Base-by-base conservation (phyloP, 2,113 vertebrate species). In the Pelecanus crispus region DNA sequence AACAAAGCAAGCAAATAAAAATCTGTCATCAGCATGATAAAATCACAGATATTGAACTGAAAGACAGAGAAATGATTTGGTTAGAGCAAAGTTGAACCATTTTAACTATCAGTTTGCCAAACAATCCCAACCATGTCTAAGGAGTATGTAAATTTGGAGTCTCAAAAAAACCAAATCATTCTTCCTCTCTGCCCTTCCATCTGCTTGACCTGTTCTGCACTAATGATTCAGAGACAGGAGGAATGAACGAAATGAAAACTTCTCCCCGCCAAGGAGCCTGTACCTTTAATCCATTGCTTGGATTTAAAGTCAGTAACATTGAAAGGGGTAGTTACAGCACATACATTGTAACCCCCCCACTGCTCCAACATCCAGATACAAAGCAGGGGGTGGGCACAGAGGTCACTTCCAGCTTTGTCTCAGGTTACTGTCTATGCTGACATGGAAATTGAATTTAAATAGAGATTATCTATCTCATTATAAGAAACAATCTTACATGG, bases 311-410 rank as follows among this genome's bases (percentile, higher is more conserved):
- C 86, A 74, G 42, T 20, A 90, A 91, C 79, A 52, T 71, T 70
- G 87, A 89, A 52, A 11, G 2, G 68, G 94, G 89, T 81, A 95
- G 95, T 96, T 92, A 96, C 1, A 81, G 66, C 81, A 65, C 81
- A 62, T 78, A 66, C 32, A 56, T 49, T 91, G 83, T 72, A 83
- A 79, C 59, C 50, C 65, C 59, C 83, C 52, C 32, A 38, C 73
- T 72, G 90, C 88, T 96, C 65, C 73, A 56, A 44, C 58, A 80
- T 17, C 44, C 86, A 56, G 55, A 29, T 42, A 44, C 65, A 28
- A 79, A 36, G 89, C 68, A 66, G 67, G 55, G 42, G 68, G 42
- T 9, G 18, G 49, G 56, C 80, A 55, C 0, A 0, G 53, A 71
- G 80, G 62, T 82, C 66, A 75, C 32, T 59, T n/a, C 66, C 59